These are phyloP conservation scores for Anthophora plumipes DNA, from an alignment of 2,888 invertebrate genomes.

Conservation along the genomic window DNA sequence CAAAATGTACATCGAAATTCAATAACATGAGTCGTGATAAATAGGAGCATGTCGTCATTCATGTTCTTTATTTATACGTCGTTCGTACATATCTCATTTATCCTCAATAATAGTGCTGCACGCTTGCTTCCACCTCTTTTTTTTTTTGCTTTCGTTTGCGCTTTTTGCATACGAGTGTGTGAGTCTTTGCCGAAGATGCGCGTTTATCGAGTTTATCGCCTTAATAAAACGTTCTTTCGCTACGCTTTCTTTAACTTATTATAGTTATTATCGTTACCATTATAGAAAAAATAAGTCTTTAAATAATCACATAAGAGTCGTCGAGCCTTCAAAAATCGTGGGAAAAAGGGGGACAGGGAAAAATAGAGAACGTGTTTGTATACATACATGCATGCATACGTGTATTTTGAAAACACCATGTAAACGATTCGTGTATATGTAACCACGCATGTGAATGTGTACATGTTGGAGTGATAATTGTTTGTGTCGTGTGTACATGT, in stretches of 20 bases:
- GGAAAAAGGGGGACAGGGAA: constrained; percentile 10
- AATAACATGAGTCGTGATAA: constrained; percentile 16
- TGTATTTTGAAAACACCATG: constrained; percentile 21
- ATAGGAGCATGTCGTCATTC: constrained; percentile 59
- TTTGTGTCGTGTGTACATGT: constrained; percentile 30
- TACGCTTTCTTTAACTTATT: constrained; percentile 76
- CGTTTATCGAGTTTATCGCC: constrained; percentile 75
- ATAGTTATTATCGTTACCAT: constrained; percentile 77
- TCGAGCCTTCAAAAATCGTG: constrained; percentile 74
- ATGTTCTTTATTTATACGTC: constrained; percentile 79
- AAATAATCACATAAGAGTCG: constrained; percentile 84
- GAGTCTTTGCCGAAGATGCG: constrained; percentile 71
- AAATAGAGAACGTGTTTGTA: constrained; percentile 57
- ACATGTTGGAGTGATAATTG: constrained; percentile 9
- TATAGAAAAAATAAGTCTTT: constrained; percentile 84
- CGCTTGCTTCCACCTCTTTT: constrained; percentile 67
- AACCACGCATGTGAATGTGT: constrained; percentile 4
- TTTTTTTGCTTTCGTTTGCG: neutral
- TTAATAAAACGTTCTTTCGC: constrained; percentile 79
- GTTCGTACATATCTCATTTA: constrained; percentile 79
- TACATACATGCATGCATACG: constrained; percentile 67
- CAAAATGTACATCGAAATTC: constrained; percentile 5
- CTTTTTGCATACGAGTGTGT: constrained; percentile 61
- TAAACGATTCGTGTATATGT: constrained; percentile 8
- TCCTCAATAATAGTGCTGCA: constrained; percentile 75